Base-by-base conservation (phyloP, 64 coral and sea anemone genomes). In the Acropora tenuis region DNA sequence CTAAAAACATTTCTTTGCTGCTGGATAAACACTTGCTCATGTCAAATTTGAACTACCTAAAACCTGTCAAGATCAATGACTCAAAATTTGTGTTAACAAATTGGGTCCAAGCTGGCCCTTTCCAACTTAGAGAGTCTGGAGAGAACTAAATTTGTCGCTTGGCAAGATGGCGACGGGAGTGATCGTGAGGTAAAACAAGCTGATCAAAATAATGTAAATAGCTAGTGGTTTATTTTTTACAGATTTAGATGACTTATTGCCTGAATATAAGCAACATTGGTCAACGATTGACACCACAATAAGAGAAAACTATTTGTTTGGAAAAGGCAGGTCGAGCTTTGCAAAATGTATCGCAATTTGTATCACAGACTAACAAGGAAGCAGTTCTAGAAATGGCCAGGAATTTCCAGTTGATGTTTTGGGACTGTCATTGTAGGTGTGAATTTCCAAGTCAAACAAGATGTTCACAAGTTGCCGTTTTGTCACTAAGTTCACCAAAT, bases 231-330 rank as follows among this genome's bases (percentile, higher is more conserved):
- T 83, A 53, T 83, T 83, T 58, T 83, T 63, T 83, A 83, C 80
- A 59, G 80, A 83, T 83, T 88, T 88, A 53, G 86, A 30, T 7
- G 18, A 48, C 20, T 75, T 76, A 5, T 59, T 88, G 4, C 50
- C 41, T 88, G 48, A 75, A 30, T 76, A 88, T 88, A 49, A 58
- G 49, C 86, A 88, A 55, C 47, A 88, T 53, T 47, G 48, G 86
- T 75, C 16, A 75, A 53, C 69, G 8, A 76, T 40, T 87, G 86
- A 55, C 74, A 41, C 76, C 48, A 18, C 50, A 30, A 50, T 57
- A 74, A 87, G 2, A 41, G 86, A 76, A 75, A 48, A 75, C 18
- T 48, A 50, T 88, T 88, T 8, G 41, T 75, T 88, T 88, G 52
- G 48, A 88, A 75, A 88, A 57, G 41, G 69, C 71, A 57, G 86